Evolutionary conservation across 2,113 vertebrate species (phyloP), one percentile per base, ranked within the genome.

Genomic region (Solea senegalensis): DNA sequence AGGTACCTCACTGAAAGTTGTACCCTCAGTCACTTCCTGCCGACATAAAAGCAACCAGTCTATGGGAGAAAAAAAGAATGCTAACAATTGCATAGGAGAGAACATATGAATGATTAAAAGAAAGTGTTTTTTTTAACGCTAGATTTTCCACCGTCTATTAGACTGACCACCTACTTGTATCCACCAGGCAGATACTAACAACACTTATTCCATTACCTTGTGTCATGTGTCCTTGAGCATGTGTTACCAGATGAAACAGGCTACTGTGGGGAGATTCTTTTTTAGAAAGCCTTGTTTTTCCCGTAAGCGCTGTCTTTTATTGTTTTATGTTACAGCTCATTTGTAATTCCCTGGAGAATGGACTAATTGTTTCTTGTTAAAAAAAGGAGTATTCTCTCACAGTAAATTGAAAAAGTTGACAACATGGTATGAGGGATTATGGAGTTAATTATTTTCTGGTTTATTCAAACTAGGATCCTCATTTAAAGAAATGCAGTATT

Each of bases 11-110:
- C 50, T 84, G 44, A 82, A 3, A 80, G 80, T 76, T 76, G 62
- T 60, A 56, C 76, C 76, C 65, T 61, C 66, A 71, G 81, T 69
- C 71, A 50, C 64, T 50, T 74, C 73, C 83, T 82, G 77, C 48
- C 69, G 78, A 85, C 78, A 86, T 86, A 68, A 91, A 87, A 89
- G 81, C 61, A 76, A 28, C 39, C 46, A 21, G 46, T 76, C 65
- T 63, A 45, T 75, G 9, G 57, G 50, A 69, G 76, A 62, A 67
- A 79, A 74, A 66, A 10, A 52, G 43, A 69, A 55, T 43, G 59
- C 69, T 76, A 34, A 72, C 78, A 72, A 88, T 81, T 81, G 68
- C 83, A 52, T 46, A 1, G 34, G 50, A 84, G 81, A 78, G 56
- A 63, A 70, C 28, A 3, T 68, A 21, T 76, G 61, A 82, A 82